Base-by-base conservation (phyloP, 2,888 invertebrate genomes). In the Andrena haemorrhoa region DNA sequence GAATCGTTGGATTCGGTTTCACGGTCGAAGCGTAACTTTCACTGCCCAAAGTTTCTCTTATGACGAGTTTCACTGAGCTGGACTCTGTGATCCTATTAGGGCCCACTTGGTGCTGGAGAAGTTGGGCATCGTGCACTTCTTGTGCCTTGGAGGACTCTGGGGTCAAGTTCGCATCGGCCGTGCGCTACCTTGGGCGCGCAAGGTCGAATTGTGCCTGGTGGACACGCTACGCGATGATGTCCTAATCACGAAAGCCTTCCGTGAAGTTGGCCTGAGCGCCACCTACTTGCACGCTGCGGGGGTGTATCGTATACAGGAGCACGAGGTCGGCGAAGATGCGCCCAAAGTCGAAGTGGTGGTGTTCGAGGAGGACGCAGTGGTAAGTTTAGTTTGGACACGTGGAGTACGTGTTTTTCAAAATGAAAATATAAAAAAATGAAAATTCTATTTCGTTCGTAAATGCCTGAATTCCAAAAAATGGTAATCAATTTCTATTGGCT, bases 131-230 rank as follows among this genome's bases (percentile, higher is more conserved):
- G 94, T 94, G n/a, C 95, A 95, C 90, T 95, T 95, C 87, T 92
- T 95, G 20, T 95, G 95, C 89, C 95, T 95, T 83, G 95, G 95
- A 35, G 94, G 95, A 10, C 93, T 95, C 2, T 95, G 95, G 95
- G 95, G 95, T 68, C 95, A 95, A 84, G 93, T 95, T 56, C 93
- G 95, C 79, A 91, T 94, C 56, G 94, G 94, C 6, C 92, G 94
- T 23, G 94, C 95, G n/a, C 91, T 95, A 8, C 95, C 95, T 0
- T 95, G 95, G 95, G 95, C 95, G 79, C 92, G 94, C 60, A 94
- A 94, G 87, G 92, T 95, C 8, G 95, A 95, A 80, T 88, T 95
- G 12, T 95, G 95, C 88, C 88, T 95, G 6, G 91, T 95, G 82
- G 95, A 95, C 86, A 91, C 93, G 5, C 87, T 92, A 2, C 91